Conservation (phyloP, 2,113 vertebrate genomes). For the Chaenocephalus aceratus region DNA sequence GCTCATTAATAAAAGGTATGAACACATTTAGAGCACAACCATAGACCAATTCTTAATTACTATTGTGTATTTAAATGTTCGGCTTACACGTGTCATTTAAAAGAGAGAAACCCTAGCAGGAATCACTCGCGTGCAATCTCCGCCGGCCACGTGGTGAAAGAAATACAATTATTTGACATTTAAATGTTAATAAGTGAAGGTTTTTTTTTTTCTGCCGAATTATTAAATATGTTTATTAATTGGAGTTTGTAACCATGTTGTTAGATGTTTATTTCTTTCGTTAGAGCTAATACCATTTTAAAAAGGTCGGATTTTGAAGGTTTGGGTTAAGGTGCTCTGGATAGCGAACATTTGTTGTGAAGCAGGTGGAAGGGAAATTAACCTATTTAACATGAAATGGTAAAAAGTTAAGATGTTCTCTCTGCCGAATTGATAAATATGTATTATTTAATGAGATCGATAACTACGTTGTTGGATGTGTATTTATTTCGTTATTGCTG, state of each 20-base stretch:
- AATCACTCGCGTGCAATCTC: neutral
- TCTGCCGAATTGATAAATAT: neutral
- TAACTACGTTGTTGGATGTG: too few relatives aligned
- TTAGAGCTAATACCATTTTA: neutral
- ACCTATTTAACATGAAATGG: neutral
- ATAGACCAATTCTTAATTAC: neutral
- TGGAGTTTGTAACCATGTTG: accelerated
- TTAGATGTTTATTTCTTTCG: neutral
- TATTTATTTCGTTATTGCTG: accelerated
- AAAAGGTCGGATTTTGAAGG: neutral
- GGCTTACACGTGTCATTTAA: neutral
- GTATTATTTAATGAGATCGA: accelerated
- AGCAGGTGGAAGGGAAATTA: neutral
- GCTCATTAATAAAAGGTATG: neutral
- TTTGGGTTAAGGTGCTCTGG: neutral
- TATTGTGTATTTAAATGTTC: neutral
- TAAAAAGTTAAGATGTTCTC: too few relatives aligned
- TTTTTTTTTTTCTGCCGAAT: neutral
- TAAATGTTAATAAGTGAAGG: too few relatives aligned
- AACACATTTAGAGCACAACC: neutral
- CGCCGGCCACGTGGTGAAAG: neutral
- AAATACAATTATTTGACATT: too few relatives aligned
- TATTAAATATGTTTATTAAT: accelerated
- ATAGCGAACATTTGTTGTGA: too few relatives aligned
- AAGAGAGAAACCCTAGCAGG: neutral